Evolutionary conservation across 1,140 invertebrate genomes (phyloP), one percentile per base, ranked within the genome.

Genomic region (Neomicropteryx cornuta): DNA sequence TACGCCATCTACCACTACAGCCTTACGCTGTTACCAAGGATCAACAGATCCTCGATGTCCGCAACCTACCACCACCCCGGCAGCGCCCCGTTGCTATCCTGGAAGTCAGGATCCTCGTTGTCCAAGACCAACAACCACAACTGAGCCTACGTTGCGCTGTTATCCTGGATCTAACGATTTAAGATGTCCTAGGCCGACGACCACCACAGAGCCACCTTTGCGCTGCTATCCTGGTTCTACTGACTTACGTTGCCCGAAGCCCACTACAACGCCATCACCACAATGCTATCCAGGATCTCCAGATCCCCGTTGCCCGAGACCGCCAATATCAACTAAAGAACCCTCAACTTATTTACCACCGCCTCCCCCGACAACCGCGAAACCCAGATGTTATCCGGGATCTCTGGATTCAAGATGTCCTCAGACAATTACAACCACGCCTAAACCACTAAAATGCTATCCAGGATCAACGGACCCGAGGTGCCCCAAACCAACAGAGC

Each of bases 381-480:
- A 8, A 27, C 48, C 52, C 2, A 48, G 49, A 21, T 59, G 56
- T 44, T 51, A 49, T 37, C 54, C 47, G 55, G 41, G 50, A 50
- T 10, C n/a, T n/a, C 54, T 21, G 56, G 57, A 3, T 51, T 46
- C 11, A 48, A 39, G 8, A 45, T 68, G 40, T 54, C 62, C 40
- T 45, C 53, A 40, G n/a, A n/a, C n/a, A n/a, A n/a, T n/a, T n/a
- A 36, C 36, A 36, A 35, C 45, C 10, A 41, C 48, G 20, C 46
- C 18, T 38, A 32, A 31, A 23, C 39, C 42, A 19, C 16, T 34
- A 39, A 20, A 38, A 4, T 59, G 66, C 39, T 61, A 56, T 39
- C 66, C 67, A n/a, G 68, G 70, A 11, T 64, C 60, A 8, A 52
- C 41, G 0, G 68, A 71, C 49, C 56, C 62, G n/a, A 44, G 62